Base-by-base conservation (phyloP, 2,888 invertebrate species). In the Ischnura elegans region DNA sequence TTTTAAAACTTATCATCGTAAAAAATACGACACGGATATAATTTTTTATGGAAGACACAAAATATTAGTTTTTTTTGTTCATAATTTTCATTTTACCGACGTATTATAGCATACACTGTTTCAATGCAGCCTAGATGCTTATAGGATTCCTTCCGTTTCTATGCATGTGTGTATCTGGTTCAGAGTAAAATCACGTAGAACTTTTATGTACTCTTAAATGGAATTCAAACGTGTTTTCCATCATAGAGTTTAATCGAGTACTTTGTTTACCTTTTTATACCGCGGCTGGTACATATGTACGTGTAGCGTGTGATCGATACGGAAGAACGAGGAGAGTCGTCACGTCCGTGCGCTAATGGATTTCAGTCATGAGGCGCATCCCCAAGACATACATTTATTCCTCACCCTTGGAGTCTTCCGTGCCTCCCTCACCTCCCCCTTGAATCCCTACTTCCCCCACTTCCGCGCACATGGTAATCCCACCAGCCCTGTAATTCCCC, bases 291-390 rank as follows among this genome's bases (percentile, higher is more conserved):
- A 13, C 76, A 76, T 76, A n/a, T n/a, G n/a, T n/a, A n/a, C n/a
- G n/a, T n/a, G n/a, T n/a, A 36, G 36, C 76, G 76, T 76, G 76
- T 36, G 36, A 76, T 76, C 76, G 76, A 76, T 76, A 36, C 36
- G 76, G 36, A 76, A 13, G 76, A 36, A 51, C n/a, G n/a, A n/a
- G 21, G 61, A 76, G 76, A 76, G 36, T 29, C 36, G 25, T 36
- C 76, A 76, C 76, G 76, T 76, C 76, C 5, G 4, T 76, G 61
- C 36, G 36, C 36, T 76, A 76, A 76, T 76, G 76, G 76, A 36
- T 76, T 76, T 36, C 76, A 76, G 76, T 76, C 76, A 36, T 36
- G 76, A 76, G 76, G 36, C 36, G 36, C 76, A 76, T 76, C 76
- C 76, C 76, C 13, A n/a, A 61, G 61, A 61, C 61, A 61, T n/a